Conservation (phyloP, 2,797 vertebrate species). For the Rhadinocentrus ornatus region DNA sequence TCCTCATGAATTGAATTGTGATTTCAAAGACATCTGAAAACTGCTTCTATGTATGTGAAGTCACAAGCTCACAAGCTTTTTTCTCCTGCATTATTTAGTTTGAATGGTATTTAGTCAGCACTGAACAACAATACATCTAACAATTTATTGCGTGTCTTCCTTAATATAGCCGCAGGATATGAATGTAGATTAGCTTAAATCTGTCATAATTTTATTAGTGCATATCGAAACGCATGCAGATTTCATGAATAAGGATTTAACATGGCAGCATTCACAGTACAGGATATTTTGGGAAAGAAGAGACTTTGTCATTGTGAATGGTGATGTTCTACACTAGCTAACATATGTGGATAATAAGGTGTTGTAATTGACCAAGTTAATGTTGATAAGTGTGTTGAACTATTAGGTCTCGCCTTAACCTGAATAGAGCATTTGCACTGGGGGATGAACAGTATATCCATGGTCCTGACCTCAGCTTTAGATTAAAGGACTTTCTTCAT, state of each 20-base stretch:
- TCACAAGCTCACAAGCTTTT: neutral
- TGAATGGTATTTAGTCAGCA: neutral
- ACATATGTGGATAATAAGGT: slow-evolving; percentile 14
- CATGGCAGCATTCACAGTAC: neutral
- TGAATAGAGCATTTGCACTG: slow-evolving; percentile 33
- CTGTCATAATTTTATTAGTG: neutral
- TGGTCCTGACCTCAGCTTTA: slow-evolving; percentile 31
- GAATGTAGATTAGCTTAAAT: neutral
- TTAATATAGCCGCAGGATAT: neutral
- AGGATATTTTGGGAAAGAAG: neutral
- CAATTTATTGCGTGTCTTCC: neutral
- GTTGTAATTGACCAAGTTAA: neutral
- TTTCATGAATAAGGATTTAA: neutral
- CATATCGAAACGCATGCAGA: neutral
- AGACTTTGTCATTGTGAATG: slow-evolving; percentile 18
- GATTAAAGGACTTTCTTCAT: slow-evolving; percentile 50
- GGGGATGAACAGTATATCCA: slow-evolving; percentile 43
- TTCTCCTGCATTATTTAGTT: neutral
- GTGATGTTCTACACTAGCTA: slow-evolving; percentile 11
- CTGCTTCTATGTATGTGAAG: neutral
- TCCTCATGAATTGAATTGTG: too few relatives aligned
- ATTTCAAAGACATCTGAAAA: neutral
- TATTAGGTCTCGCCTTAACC: slow-evolving; percentile 13
- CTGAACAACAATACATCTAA: neutral
- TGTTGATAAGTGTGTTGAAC: neutral